Conservation (phyloP, 2,888 invertebrate species). For the Aelia acuminata region DNA sequence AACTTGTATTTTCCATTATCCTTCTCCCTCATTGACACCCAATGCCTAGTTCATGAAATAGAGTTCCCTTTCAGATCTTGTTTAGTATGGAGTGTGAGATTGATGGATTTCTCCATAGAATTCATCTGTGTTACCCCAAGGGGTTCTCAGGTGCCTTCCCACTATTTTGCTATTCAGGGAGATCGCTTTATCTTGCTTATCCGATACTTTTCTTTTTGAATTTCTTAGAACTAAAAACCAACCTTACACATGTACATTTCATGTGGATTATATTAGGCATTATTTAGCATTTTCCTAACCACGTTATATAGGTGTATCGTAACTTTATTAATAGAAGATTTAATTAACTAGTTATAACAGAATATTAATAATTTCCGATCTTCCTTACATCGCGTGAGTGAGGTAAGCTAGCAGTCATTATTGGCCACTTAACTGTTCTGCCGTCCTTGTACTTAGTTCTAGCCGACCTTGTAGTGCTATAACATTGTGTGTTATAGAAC, state of each 20-base stretch:
- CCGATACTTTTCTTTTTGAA: no score
- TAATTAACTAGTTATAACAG: neutral
- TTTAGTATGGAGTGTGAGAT: neutral
- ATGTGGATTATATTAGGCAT: neutral
- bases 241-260: neutral
- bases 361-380: constrained; percentile 32
- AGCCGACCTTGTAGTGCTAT: neutral
- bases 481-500: no score
- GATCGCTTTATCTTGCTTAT: no score
- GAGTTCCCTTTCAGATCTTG: neutral
- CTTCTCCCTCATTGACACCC: no score
- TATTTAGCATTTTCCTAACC: no score
- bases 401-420: neutral
- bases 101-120: neutral
- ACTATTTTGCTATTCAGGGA: no score
- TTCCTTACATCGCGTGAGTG: constrained; percentile 14
- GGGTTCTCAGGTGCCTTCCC: no score
- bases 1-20: no score
- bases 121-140: no score
- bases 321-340: neutral
- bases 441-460: neutral
- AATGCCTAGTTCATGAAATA: neutral
- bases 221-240: no score
- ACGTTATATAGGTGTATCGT: no score
- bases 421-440: neutral